Conservation (phyloP, 2,113 vertebrate genomes). For the Carlito syrichta region DNA sequence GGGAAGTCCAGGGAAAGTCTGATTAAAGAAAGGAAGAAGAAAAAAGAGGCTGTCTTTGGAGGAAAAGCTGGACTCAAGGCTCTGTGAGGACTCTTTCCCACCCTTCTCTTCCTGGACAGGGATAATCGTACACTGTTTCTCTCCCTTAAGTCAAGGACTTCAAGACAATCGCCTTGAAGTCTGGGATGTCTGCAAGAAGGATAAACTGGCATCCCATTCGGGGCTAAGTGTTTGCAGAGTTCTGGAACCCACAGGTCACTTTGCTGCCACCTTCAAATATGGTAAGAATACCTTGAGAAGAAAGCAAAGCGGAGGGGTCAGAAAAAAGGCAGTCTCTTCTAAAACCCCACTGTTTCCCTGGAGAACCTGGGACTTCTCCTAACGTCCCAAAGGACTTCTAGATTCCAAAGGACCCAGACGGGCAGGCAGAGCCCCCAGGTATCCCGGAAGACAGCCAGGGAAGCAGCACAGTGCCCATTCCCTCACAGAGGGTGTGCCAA, state of each 20-base stretch:
- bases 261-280: not conserved
- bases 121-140: not conserved
- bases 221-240: not conserved
- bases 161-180: not conserved
- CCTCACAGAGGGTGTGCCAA: no score
- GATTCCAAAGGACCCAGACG: not conserved
- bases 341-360: not conserved
- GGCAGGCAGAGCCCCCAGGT: not conserved
- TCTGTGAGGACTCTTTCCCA: accelerated
- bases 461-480: no score
- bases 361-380: no score
- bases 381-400: not conserved
- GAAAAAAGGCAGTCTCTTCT: not conserved
- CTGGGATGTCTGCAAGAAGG: not conserved
- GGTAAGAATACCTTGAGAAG: not conserved
- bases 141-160: not conserved
- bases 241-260: not conserved
- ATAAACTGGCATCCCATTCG: no score
- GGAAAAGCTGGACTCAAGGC: not conserved
- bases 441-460: not conserved
- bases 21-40: not conserved
- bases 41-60: not conserved
- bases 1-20: not conserved
- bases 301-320: not conserved
- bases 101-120: not conserved